A percentile compares a stretch with the other conserved stretches of the same genome.
phyloP scores from a whole-genome alignment of 2,888 invertebrate genomes.

The Fragum whitleyi region DNA sequence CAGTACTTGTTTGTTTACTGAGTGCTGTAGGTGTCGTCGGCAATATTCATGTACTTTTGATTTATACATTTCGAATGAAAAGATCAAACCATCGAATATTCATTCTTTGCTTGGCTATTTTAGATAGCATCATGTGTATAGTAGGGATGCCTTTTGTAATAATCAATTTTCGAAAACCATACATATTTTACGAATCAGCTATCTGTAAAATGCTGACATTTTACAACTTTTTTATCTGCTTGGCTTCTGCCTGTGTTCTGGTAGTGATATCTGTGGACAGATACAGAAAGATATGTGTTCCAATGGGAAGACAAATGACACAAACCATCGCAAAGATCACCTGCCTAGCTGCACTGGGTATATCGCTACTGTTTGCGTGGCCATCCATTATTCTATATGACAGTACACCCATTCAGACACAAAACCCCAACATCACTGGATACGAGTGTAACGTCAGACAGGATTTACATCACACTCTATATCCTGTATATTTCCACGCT shows the following conservation, averaged over 20 bases:
- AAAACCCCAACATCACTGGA: conserved; percentile 45
- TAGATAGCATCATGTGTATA: conserved; percentile 64
- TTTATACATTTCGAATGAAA: conserved; percentile 60
- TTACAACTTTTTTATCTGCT: conserved; percentile 63
- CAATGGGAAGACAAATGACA: conserved; percentile 57
- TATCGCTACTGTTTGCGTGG: conserved; percentile 61
- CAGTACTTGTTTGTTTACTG: conserved; percentile 54
- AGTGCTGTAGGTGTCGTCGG: conserved; percentile 61
- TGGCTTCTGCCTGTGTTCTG: conserved; percentile 59
- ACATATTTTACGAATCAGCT: conserved; percentile 52
- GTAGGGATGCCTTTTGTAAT: conserved; percentile 65
- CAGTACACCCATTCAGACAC: conserved; percentile 43
- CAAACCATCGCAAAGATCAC: conserved; percentile 47
- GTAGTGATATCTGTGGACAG: conserved; percentile 67
- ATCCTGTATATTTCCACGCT: conserved; percentile 55
- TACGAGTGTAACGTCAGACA: conserved; percentile 55
- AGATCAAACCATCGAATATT: conserved; percentile 65
- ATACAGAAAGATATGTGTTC: conserved; percentile 66
- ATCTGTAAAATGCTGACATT: conserved; percentile 66
- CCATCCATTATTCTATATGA: conserved; percentile 65
- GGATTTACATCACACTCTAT: conserved; percentile 48
- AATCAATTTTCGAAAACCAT: conserved; percentile 53
- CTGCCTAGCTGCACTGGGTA: conserved; percentile 50
- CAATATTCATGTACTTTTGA: conserved; percentile 63
- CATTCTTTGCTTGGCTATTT: conserved; percentile 59